Conservation (phyloP, 1,140 invertebrate genomes). For the Cotesia glomerata region DNA sequence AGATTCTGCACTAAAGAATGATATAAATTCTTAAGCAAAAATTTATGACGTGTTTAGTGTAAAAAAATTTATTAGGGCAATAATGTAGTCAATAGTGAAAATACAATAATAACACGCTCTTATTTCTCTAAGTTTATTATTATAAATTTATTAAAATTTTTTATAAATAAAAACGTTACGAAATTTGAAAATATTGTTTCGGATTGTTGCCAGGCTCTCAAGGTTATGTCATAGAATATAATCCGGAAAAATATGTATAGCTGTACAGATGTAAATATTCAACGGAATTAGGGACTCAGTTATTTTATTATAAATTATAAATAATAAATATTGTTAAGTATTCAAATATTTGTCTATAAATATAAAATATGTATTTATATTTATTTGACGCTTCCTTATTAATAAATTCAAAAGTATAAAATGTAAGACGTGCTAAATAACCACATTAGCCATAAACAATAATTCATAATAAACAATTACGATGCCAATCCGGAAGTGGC, state of each 20-base stretch:
- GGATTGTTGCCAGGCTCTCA: conserved; percentile 25
- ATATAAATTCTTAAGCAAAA: too few relatives aligned
- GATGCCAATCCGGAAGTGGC: too few relatives aligned
- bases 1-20: too few relatives aligned
- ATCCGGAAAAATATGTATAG: conserved; percentile 11
- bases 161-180: neutral
- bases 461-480: neutral
- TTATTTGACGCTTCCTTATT: neutral
- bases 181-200: conserved; percentile 10
- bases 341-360: too few relatives aligned
- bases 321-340: too few relatives aligned
- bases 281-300: neutral
- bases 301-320: neutral
- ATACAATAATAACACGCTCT: too few relatives aligned
- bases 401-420: neutral
- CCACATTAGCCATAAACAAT: neutral
- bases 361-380: neutral
- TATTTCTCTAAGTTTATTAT: too few relatives aligned
- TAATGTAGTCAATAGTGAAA: too few relatives aligned
- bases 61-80: too few relatives aligned
- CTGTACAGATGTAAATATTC: neutral
- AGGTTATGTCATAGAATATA: conserved; percentile 4
- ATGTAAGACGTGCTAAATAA: neutral
- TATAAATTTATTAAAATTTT: neutral
- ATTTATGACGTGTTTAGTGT: too few relatives aligned